A percentile compares a stretch with the other conserved stretches of the same genome.
These are phyloP conservation scores for Daktulosphaira vitifoliae DNA, from an alignment of 1,140 invertebrate genomes.

Conservation along the genomic window DNA sequence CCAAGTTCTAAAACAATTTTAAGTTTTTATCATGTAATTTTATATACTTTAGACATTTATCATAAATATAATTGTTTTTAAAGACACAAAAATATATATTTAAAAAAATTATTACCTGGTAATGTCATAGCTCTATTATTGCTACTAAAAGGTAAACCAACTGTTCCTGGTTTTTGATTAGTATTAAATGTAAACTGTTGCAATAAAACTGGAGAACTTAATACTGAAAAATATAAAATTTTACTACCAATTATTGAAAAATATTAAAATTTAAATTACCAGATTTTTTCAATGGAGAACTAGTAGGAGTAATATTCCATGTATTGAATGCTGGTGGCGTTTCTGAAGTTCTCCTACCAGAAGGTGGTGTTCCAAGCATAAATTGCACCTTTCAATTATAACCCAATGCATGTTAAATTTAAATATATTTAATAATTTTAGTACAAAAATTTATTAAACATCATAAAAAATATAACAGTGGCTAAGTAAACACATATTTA, in stretches of 20 bases:
- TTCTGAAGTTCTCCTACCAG: constrained; percentile 56
- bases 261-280: constrained; percentile 43
- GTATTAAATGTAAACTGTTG: constrained; percentile 18
- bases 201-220: constrained; percentile 20
- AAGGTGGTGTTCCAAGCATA: constrained; percentile 79
- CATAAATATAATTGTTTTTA: constrained; percentile 10
- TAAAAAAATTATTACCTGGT: constrained; percentile 47
- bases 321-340: constrained; percentile 68
- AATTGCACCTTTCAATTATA: constrained; percentile 60
- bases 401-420: too few species aligned
- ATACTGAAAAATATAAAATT: constrained; percentile 15
- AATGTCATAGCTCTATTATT: constrained; percentile 56
- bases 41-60: not conserved
- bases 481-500: too few species aligned
- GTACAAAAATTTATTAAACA: too few species aligned
- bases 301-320: constrained; percentile 65
- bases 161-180: constrained; percentile 24
- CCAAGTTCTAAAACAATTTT: constrained; percentile 37
- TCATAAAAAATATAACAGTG: too few species aligned
- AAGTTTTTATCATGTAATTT: constrained; percentile 3
- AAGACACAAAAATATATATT: not conserved
- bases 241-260: not conserved
- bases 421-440: too few species aligned
- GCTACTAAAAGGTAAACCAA: constrained; percentile 16
- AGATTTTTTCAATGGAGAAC: constrained; percentile 63